Percentiles rank a stretch among this genome's conserved stretches.
These are phyloP conservation scores for Smittia aterrima DNA, from an alignment of 2,888 invertebrate genomes.

Conservation along the genomic window DNA sequence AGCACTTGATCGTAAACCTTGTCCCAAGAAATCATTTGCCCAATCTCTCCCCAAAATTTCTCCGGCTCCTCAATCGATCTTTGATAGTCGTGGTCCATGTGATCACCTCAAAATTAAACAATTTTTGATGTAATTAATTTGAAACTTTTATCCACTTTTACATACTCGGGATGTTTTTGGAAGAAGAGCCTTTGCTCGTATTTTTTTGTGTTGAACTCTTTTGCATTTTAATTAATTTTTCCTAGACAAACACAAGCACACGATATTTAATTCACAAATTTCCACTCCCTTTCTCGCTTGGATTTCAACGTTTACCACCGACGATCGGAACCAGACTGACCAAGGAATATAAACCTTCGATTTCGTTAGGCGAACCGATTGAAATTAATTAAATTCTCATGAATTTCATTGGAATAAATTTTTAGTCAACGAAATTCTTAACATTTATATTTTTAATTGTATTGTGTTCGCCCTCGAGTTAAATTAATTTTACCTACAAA, in stretches of 20 bases:
- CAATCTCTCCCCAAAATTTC: slow-evolving; percentile 84
- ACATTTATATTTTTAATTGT: too few relatives aligned
- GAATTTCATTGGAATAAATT: too few relatives aligned
- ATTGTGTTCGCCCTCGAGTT: too few relatives aligned
- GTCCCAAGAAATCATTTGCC: slow-evolving; percentile 71
- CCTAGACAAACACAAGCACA: background rate
- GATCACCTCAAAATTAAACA: slow-evolving; percentile 13
- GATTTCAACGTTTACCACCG: background rate
- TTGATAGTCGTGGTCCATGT: slow-evolving; percentile 56
- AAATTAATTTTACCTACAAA: too few relatives aligned
- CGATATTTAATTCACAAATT: background rate
- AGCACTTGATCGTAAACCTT: slow-evolving; percentile 81
- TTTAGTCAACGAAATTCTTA: too few relatives aligned
- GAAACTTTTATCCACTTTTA: background rate
- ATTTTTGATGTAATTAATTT: background rate
- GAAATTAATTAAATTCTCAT: too few relatives aligned
- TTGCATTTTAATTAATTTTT: slow-evolving; percentile 18
- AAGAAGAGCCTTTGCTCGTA: background rate
- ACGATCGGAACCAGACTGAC: background rate
- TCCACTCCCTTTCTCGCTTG: background rate
- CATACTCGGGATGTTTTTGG: slow-evolving; percentile 22
- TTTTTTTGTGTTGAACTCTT: slow-evolving; percentile 29
- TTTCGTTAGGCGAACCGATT: background rate
- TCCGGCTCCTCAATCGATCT: slow-evolving; percentile 75
- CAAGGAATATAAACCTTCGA: background rate